Conservation (phyloP, 2,113 vertebrate genomes). For the Eonycteris spelaea region DNA sequence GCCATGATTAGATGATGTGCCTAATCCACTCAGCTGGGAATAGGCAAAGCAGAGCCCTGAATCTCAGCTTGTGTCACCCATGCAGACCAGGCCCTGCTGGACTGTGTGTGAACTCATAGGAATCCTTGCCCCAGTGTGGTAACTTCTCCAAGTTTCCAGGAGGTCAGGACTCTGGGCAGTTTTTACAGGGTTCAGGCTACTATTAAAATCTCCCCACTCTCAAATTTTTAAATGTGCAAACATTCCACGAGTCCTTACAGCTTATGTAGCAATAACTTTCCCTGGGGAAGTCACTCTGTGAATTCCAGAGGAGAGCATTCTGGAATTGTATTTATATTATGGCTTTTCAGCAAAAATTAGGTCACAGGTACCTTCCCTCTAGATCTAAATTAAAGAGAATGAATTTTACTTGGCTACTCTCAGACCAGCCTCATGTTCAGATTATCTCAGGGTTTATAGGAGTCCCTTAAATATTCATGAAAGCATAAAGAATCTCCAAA, state of each 20-base stretch:
- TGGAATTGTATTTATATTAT: neutral
- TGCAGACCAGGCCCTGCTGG: fast-evolving
- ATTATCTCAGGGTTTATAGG: neutral
- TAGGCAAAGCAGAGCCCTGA: neutral
- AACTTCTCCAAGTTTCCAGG: neutral
- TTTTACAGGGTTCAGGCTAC: neutral
- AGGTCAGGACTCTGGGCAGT: neutral
- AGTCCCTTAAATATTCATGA: constrained; percentile 36
- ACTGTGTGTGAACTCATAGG: too few relatives aligned
- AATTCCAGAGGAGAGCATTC: neutral
- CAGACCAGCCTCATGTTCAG: neutral
- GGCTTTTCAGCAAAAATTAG: neutral
- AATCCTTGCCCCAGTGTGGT: fast-evolving
- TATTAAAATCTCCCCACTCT: neutral
- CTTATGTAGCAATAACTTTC: neutral
- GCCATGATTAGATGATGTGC: neutral
- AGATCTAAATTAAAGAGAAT: neutral
- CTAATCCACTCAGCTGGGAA: neutral
- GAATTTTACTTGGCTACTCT: neutral
- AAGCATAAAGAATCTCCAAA: neutral
- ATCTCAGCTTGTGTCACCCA: neutral
- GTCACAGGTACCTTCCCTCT: neutral
- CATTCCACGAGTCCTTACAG: neutral
- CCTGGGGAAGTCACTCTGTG: neutral
- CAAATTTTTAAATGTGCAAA: neutral